These are phyloP conservation scores for Myrmecobius fasciatus DNA, from an alignment of 2,113 vertebrate genomes.

Conservation along the genomic window DNA sequence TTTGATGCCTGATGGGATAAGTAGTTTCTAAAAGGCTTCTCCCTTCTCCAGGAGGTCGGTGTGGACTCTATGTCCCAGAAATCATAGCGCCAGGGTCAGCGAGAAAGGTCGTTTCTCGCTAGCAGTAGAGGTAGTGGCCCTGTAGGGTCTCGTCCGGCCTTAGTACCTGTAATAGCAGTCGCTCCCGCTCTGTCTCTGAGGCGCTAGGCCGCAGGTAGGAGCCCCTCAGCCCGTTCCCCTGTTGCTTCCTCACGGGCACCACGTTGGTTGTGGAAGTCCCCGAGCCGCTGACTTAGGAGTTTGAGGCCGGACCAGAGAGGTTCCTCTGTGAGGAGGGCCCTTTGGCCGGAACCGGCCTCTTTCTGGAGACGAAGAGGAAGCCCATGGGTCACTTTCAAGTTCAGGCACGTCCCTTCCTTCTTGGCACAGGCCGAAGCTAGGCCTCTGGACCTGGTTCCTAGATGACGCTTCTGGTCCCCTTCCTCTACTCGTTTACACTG, in stretches of 20 bases:
- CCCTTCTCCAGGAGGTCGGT: not conserved
- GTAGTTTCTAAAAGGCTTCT: not conserved
- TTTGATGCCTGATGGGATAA: not conserved
- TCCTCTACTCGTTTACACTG: not conserved
- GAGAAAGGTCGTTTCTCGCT: not conserved
- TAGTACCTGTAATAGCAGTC: not conserved
- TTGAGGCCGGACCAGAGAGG: not conserved
- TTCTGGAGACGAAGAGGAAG: not conserved
- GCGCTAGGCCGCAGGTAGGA: constrained; percentile 1
- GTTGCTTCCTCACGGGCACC: not conserved
- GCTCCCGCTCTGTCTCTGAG: not conserved
- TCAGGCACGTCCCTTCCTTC: not conserved
- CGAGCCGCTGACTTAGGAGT: not conserved
- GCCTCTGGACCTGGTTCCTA: not conserved
- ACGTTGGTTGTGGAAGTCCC: not conserved
- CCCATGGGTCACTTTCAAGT: not conserved
- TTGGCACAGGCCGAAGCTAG: too few species aligned
- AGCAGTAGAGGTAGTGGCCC: not conserved
- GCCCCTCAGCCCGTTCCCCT: not conserved
- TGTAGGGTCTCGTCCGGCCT: not conserved
- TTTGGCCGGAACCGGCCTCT: not conserved
- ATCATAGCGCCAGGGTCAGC: not conserved
- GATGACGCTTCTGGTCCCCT: not conserved
- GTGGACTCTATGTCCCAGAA: not conserved
- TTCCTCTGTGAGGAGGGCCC: not conserved